phyloP scores from a whole-genome alignment of 1,140 invertebrate species.

The Eupristina koningsbergeri region DNA sequence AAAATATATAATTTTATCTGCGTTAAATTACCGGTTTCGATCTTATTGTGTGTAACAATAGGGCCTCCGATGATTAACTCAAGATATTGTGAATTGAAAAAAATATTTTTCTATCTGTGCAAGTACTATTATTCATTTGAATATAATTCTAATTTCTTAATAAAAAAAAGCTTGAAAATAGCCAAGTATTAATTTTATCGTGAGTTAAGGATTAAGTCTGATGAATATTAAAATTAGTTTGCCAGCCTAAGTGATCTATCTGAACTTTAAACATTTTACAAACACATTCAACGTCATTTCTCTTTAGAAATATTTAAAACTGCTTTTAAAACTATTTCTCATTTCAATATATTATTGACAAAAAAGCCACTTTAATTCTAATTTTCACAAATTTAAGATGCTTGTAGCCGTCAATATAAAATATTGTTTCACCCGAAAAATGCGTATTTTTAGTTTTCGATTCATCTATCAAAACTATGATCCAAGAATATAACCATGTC shows the following conservation, averaged over 20 bases:
- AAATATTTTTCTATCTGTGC: background rate
- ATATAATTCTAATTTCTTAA: background rate
- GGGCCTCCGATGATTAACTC: background rate
- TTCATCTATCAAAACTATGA: conserved; percentile 14
- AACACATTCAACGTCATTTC: background rate
- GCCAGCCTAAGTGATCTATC: background rate
- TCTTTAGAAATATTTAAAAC: conserved; percentile 13
- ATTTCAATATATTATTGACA: background rate
- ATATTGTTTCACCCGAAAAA: conserved; percentile 15
- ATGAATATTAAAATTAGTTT: background rate
- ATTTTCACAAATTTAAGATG: conserved; percentile 23
- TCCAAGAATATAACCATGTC: conserved; percentile 14
- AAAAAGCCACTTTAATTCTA: background rate
- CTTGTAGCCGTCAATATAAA: conserved; percentile 16
- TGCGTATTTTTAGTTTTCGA: conserved; percentile 24
- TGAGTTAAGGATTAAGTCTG: background rate
- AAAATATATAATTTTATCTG: too few relatives aligned
- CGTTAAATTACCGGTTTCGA: too few relatives aligned
- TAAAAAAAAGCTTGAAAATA: background rate
- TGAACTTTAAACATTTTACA: background rate
- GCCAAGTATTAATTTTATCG: background rate
- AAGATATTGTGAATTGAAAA: background rate
- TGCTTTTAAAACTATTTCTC: conserved; percentile 14
- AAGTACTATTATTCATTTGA: background rate
- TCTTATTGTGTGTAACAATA: background rate